Base-by-base conservation (phyloP, 2,888 invertebrate genomes). In the Idaea aversata region DNA sequence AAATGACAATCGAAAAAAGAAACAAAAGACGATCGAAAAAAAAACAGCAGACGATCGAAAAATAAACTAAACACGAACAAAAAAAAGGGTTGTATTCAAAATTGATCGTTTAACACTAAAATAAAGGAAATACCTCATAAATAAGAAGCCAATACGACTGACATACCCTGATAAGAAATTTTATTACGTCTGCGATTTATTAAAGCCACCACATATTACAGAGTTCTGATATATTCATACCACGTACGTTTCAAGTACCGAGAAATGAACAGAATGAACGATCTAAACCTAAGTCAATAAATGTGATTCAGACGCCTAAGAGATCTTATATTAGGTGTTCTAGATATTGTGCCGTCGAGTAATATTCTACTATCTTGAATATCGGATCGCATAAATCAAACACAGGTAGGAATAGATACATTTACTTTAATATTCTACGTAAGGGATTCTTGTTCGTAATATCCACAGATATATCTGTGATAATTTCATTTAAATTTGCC, bases 301-400 rank as follows among this genome's bases (percentile, higher is more conserved):
- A 47, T 47, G 47, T 47, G 47, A 47, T 47, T 47, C 47, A 47
- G 7, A 47, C 47, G 47, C 47, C 47, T 6, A 13, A 13, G 13
- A 47, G 10, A 36, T 36, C 47, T 13, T 47, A 47, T 47, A 13
- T 47, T 47, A 47, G 47, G 47, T 47, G 13, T 47, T 47, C 47
- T 47, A 47, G 47, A 47, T 47, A 47, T 47, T 47, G 6, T 47
- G 10, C 13, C 47, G 10, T 10, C 47, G 25, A 25, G 47, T 47
- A 47, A 47, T 47, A 47, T 47, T 47, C 47, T 47, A 47, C 47
- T 47, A 47, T 47, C 47, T 47, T 47, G 47, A 47, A 47, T 47
- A 10, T 47, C 47, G 47, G 47, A 47, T 47, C 10, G 47, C 47
- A 47, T 47, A 47, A 47, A 47, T 47, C 47, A 47, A 4, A 25